A percentile compares a stretch with the other conserved stretches of the same genome.
These are phyloP conservation scores for Euzetes globulus DNA, from an alignment of 2,888 invertebrate species.

Conservation along the genomic window DNA sequence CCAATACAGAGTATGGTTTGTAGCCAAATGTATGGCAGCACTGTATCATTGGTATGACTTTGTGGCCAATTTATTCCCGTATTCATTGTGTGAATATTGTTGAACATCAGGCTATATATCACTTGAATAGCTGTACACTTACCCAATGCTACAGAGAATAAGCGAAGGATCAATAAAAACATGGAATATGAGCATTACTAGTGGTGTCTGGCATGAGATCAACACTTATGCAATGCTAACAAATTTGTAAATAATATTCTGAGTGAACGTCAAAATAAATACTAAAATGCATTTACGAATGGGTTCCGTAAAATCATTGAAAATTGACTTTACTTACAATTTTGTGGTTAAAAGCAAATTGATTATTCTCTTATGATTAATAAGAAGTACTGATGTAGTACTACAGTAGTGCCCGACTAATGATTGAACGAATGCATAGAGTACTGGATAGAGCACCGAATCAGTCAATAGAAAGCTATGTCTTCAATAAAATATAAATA, in stretches of 20 bases:
- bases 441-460: not conserved
- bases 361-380: not conserved
- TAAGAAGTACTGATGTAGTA: not conserved
- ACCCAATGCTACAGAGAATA: not conserved
- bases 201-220: constrained; percentile 10
- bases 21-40: constrained; percentile 14
- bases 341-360: not conserved
- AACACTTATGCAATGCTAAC: constrained; percentile 19
- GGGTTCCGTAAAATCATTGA: not conserved
- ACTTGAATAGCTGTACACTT: not conserved
- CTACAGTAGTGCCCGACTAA: not conserved
- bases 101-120: not conserved
- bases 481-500: constrained; percentile 19
- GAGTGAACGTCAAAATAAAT: constrained; percentile 6
- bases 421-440: not conserved
- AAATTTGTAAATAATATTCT: constrained; percentile 10
- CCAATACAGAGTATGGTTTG: not conserved
- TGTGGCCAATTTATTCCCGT: not conserved
- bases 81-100: not conserved
- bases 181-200: not conserved
- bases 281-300: not conserved
- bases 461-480: not conserved
- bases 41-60: not conserved
- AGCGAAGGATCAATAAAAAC: constrained; percentile 15
- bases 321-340: not conserved